Evolutionary conservation across 1,140 invertebrate species (phyloP).

Genomic region (Hyles euphorbiae): DNA sequence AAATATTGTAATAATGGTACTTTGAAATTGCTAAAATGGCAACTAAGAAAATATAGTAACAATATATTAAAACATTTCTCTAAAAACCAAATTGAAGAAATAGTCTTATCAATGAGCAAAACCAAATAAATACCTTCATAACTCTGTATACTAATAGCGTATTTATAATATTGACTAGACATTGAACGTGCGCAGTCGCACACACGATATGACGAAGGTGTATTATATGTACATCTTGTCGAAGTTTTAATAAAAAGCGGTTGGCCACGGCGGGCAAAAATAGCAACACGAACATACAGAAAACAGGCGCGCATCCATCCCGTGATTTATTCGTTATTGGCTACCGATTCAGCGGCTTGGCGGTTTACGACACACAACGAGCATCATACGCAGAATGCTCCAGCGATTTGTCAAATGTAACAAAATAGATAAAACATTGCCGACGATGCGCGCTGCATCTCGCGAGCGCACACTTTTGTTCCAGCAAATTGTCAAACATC

Average conservation of each 20-base stretch:
- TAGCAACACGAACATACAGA: constrained; percentile 64
- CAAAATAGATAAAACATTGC: constrained; percentile 9
- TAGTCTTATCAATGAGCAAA: no score
- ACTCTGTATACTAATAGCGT: no score
- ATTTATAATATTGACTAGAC: background rate
- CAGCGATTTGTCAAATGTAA: constrained; percentile 30
- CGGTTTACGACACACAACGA: constrained; percentile 44
- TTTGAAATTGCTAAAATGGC: no score
- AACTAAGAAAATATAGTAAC: no score
- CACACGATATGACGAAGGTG: constrained; percentile 15
- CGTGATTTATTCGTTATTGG: constrained; percentile 66
- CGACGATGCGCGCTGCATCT: no score
- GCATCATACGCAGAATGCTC: constrained; percentile 21
- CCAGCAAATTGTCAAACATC: no score
- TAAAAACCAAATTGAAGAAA: no score
- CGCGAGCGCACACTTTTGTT: no score
- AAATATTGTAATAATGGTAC: no score
- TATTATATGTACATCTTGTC: constrained; percentile 28
- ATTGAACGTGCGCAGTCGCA: background rate
- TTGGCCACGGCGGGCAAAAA: constrained; percentile 49
- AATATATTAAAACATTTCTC: no score
- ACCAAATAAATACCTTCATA: no score
- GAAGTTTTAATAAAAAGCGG: constrained; percentile 60
- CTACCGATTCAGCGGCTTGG: constrained; percentile 51
- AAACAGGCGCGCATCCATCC: constrained; percentile 60